Percentiles rank a stretch among this genome's conserved stretches.
phyloP scores from a whole-genome alignment of 2,888 invertebrate species.

The Lasioglossum calceatum region DNA sequence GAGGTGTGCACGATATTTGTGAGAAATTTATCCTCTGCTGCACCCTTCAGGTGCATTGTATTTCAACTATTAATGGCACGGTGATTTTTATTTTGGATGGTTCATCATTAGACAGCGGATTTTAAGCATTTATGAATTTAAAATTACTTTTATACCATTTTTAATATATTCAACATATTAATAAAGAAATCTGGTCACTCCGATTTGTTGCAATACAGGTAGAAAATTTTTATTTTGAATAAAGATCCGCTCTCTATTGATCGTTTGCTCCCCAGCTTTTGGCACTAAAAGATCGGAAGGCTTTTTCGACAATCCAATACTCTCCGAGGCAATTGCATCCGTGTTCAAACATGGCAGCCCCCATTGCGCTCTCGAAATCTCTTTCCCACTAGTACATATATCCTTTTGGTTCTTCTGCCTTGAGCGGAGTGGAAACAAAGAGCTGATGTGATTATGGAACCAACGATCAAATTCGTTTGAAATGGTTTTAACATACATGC shows the following conservation, averaged over 20 bases:
- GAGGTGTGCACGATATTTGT: too few species aligned
- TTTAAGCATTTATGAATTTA: too few species aligned
- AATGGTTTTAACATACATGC: neutral
- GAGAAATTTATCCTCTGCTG: neutral
- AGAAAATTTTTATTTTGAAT: too few species aligned
- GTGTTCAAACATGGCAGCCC: neutral
- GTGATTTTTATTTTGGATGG: neutral
- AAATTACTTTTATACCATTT: too few species aligned
- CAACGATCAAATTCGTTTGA: neutral
- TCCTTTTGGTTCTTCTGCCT: neutral
- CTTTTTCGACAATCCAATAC: neutral
- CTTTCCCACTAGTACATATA: neutral
- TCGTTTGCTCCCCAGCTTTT: neutral
- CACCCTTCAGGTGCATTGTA: neutral
- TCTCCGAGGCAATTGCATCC: neutral
- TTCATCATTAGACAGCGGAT: neutral
- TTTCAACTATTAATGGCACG: neutral
- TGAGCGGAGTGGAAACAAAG: neutral
- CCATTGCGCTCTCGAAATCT: neutral
- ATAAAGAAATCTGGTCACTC: too few species aligned
- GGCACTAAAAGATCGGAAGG: neutral
- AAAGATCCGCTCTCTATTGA: neutral
- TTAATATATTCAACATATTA: too few species aligned
- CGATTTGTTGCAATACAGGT: too few species aligned
- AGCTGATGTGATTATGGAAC: neutral